These are phyloP conservation scores for Elephas maximus DNA, from an alignment of 2,113 vertebrate species.

Conservation along the genomic window DNA sequence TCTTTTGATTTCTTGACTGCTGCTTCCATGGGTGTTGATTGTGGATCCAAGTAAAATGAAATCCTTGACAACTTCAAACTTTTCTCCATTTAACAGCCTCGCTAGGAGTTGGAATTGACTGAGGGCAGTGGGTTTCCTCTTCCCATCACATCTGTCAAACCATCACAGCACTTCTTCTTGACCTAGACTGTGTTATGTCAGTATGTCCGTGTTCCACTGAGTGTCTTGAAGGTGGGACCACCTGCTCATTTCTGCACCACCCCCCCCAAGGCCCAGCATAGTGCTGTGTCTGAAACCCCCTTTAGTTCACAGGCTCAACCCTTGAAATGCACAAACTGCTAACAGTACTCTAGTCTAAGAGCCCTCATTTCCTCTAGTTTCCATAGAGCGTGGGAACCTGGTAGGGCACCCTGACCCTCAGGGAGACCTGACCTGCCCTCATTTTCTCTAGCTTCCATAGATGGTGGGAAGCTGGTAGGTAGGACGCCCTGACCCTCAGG, in stretches of 20 bases:
- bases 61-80: too few species aligned
- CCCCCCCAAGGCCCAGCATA: not conserved
- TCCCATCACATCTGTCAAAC: not conserved
- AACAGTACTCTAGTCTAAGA: not conserved
- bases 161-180: rapidly evolving
- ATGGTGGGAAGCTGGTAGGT: not conserved
- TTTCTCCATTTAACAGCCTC: too few species aligned
- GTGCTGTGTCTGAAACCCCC: not conserved
- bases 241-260: not conserved
- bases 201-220: not conserved
- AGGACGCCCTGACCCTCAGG: not conserved
- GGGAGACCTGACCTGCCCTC: not conserved
- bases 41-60: too few species aligned
- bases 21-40: too few species aligned
- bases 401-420: not conserved
- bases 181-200: not conserved
- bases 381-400: not conserved
- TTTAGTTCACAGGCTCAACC: not conserved
- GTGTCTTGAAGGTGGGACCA: not conserved
- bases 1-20: too few species aligned
- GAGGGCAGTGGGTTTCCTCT: too few species aligned
- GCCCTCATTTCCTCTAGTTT: not conserved
- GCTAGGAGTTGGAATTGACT: too few species aligned
- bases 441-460: not conserved
- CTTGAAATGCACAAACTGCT: not conserved